Conservation (phyloP, 2,113 vertebrate genomes). For the Cranoglanis bouderius region DNA sequence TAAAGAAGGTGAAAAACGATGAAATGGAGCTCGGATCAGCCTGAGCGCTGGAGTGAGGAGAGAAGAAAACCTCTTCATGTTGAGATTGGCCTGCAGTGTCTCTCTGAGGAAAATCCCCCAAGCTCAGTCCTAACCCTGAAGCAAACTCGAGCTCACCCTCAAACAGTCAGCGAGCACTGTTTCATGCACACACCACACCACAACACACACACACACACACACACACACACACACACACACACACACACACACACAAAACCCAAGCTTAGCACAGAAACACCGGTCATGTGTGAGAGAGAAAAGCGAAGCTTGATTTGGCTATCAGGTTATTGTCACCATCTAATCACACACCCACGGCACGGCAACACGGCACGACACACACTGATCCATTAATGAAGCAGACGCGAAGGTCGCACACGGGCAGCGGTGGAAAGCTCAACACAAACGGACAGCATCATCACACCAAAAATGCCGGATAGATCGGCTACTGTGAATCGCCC, state of each 20-base stretch:
- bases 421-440: conserved; percentile 50
- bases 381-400: conserved; percentile 30
- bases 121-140: background rate
- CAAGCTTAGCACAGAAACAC: conserved; percentile 37
- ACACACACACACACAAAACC: background rate
- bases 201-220: background rate
- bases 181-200: conserved; percentile 25
- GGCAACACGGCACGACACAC: conserved; percentile 22
- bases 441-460: conserved; percentile 40
- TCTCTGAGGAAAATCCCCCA: background rate
- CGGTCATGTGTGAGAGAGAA: background rate
- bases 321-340: conserved; percentile 15
- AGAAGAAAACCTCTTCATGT: background rate
- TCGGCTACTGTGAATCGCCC: conserved; percentile 40
- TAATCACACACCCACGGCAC: conserved; percentile 38
- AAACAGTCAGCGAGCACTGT: background rate
- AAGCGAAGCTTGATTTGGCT: conserved; percentile 26
- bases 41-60: background rate
- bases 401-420: conserved; percentile 37
- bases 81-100: background rate
- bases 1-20: background rate
- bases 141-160: background rate
- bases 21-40: background rate
- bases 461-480: conserved; percentile 19
- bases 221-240: conserved; percentile 4